Base-by-base conservation (phyloP, 2,113 vertebrate genomes). In the rabbit (Oryctolagus cuniculus) region DNA sequence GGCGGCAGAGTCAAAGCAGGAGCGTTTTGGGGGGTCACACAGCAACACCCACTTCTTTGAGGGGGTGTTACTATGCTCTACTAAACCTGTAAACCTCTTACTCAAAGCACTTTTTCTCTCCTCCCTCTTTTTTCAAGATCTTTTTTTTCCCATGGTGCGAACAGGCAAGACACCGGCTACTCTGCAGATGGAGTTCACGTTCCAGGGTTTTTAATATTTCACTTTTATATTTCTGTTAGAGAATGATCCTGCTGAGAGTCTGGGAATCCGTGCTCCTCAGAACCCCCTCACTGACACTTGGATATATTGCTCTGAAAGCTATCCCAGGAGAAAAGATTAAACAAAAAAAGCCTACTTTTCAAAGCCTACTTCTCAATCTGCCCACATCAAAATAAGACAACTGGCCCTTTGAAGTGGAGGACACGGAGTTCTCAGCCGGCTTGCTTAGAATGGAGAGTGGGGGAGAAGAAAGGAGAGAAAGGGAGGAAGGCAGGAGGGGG, bases 351-450 rank as follows among this genome's bases (percentile, higher is more conserved):
- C 90, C 97, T 97, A 97, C 97, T 98, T 98, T 98, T 98, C 98
- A 98, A 98, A 98, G 98, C 97, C 93, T 96, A 97, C 96, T 98
- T 98, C 98, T 98, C 98, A 98, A 98, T 98, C 98, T 98, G 97
- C 98, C 98, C 98, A 98, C 98, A 98, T 98, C 98, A 98, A 98
- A 98, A 98, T 98, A 98, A 98, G 98, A 98, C 98, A 98, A 98
- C 98, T 98, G 98, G 98, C 97, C 98, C 98, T 98, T 98, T 98
- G 98, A 98, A 98, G 98, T 98, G 93, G 97, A 97, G 98, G 98
- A 98, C 98, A 98, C 96, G 97, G 97, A 97, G 94, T 98, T 98
- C 97, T 97, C 98, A 98, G 96, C 91, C 95, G 96, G 94, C 94
- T 97, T 96, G 96, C 97, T 97, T 93, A 89, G 94, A 96, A 72